These are phyloP conservation scores for Labeo catla DNA, from an alignment of 2,113 vertebrate genomes.

Conservation along the genomic window DNA sequence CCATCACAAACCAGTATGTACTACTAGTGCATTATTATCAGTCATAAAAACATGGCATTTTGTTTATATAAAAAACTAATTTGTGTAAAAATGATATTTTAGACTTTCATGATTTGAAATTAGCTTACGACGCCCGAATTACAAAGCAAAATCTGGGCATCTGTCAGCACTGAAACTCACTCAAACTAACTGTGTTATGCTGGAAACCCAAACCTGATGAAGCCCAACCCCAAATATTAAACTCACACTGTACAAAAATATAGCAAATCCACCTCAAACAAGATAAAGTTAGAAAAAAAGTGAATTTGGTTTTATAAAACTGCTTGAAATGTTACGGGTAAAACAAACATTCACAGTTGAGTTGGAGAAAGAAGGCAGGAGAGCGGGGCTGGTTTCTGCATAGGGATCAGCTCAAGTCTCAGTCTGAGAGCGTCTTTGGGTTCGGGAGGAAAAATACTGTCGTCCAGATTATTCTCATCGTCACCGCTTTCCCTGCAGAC, in stretches of 20 bases:
- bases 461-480: conserved; percentile 53
- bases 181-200: background rate
- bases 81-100: background rate
- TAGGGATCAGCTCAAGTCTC: conserved; percentile 28
- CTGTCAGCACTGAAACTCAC: background rate
- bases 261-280: background rate
- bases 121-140: background rate
- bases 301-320: background rate
- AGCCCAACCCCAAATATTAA: background rate
- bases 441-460: conserved; percentile 47
- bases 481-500: conserved; percentile 15
- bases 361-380: background rate
- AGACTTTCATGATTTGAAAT: background rate
- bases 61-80: background rate
- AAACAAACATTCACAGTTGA: conserved; percentile 30
- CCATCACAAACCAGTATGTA: background rate
- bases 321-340: background rate
- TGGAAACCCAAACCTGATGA: background rate
- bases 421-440: conserved; percentile 46
- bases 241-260: background rate
- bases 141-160: background rate
- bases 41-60: conserved; percentile 7
- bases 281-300: background rate
- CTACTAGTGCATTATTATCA: background rate
- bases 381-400: conserved; percentile 10